Conservation (phyloP, 1,140 invertebrate genomes). For the Idris sp. region DNA sequence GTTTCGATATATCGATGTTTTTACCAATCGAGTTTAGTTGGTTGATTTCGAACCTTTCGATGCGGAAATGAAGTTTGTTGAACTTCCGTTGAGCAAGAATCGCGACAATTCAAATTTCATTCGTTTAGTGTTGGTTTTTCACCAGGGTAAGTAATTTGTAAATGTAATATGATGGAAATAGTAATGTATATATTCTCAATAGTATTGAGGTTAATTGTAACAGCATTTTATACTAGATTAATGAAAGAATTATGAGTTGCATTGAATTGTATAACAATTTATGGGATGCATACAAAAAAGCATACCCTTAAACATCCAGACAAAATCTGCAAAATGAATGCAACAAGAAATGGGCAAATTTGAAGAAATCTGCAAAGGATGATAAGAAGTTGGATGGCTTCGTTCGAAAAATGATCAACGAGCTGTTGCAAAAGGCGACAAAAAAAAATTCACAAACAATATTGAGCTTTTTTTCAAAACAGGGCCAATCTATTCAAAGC, state of each 20-base stretch:
- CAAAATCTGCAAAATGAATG: not conserved
- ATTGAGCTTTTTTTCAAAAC: conserved; percentile 1
- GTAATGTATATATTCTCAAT: not conserved
- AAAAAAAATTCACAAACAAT: conserved; percentile 10
- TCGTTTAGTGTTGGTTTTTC: not conserved
- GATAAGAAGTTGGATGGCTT: not conserved
- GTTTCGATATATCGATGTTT: no score
- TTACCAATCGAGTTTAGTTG: no score
- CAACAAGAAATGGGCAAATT: conserved; percentile 1
- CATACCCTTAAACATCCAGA: not conserved
- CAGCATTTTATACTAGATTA: not conserved
- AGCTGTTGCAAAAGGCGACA: conserved; percentile 5
- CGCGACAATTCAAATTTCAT: no score
- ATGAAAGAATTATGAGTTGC: conserved; percentile 4
- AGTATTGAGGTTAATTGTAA: conserved; percentile 1
- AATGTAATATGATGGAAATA: not conserved
- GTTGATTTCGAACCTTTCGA: no score
- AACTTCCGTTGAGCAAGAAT: no score
- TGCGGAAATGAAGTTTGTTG: no score
- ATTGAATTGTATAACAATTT: conserved; percentile 8
- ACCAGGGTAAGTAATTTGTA: not conserved
- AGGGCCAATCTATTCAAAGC: conserved; percentile 2
- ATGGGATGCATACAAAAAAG: conserved; percentile 13
- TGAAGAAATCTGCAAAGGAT: conserved; percentile 5
- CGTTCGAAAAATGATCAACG: not conserved